Evolutionary conservation across 2,888 invertebrate species (phyloP), one percentile per base, ranked within the genome.

Genomic region (Drosophila fungiperda): DNA sequence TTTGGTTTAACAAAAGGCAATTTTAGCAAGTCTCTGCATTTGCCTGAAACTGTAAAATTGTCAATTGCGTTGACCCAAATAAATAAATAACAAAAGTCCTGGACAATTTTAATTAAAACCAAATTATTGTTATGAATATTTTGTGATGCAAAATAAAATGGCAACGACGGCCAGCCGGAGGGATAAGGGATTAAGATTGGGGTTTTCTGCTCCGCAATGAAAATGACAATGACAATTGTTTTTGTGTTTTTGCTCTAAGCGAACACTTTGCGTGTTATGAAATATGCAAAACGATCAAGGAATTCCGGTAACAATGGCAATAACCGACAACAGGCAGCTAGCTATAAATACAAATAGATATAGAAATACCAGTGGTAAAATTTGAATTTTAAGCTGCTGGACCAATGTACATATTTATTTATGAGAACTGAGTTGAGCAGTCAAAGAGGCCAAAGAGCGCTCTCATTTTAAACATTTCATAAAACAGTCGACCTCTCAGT

Each of bases 71-170:
- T 73, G 78, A 78, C 79, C 83, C 69, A 79, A 84, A 87, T 82
- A 84, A 79, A 81, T 78, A 82, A 86, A 82, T 74, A 76, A 73
- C 68, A 79, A 73, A 78, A 70, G 58, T 42, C 65, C 68, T 58
- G 73, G 58, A 84, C 81, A 78, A 67, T 75, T 82, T 83, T 83
- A 87, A 83, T 87, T 83, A 85, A 87, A 85, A 75, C 80, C 68
- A 79, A 84, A 87, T 87, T 87, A 85, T 87, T 82, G 74, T 75
- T 73, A 85, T 85, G 85, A 87, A 83, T 83, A 87, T 83, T 87
- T 87, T 71, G 82, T 81, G 70, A 80, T 66, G 80, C 79, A 68
- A 66, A 69, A 68, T 74, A 81, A 78, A 73, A 64, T 42, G 68
- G 64, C 75, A 54, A 33, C 57, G 65, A 62, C 54, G 36, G 57